Evolutionary conservation across 1,140 invertebrate species (phyloP), one percentile per base, ranked within the genome.

Genomic region (Microplitis mediator): DNA sequence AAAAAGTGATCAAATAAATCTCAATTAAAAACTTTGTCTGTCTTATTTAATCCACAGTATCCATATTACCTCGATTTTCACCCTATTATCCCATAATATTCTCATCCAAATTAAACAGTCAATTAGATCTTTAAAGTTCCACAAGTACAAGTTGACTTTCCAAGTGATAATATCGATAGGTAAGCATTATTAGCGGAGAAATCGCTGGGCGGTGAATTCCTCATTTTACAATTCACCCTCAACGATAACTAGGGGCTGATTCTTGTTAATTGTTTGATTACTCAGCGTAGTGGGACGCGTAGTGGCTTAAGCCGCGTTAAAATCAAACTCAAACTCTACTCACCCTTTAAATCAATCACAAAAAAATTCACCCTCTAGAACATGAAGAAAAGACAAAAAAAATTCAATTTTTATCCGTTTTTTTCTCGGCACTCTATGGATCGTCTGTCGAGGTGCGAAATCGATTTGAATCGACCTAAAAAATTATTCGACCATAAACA

Each of bases 211-310:
- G n/a, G 35, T 54, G 63, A 52, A 39, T 63, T 67, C 58, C 16
- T 73, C 75, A 73, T 65, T 65, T 74, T 72, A 72, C 75, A 72
- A 72, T 50, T 77, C 74, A 71, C 61, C 73, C 69, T 73, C 67
- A 70, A 74, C 75, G 54, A 69, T 14, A 23, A 64, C 68, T 76
- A 76, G 66, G 74, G 70, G 63, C 56, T 45, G 39, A 45, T 45
- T 45, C 39, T 54, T 63, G 45, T 51, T 87, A 87, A 87, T 87
- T 87, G 85, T 87, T 86, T 86, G 86, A 87, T 87, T 86, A 87
- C 85, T 87, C 85, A 87, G 86, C 86, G 85, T 81, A 77, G 82
- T 77, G n/a, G 4, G 4, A 63, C 69, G 86, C 86, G 85, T 81
- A 77, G 82, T 77, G n/a, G 4, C n/a, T 69, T 73, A 56, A 73